Percentiles rank a stretch among this genome's conserved stretches.
phyloP scores from a whole-genome alignment of 2,888 invertebrate species.

The Corbicula japonica region DNA sequence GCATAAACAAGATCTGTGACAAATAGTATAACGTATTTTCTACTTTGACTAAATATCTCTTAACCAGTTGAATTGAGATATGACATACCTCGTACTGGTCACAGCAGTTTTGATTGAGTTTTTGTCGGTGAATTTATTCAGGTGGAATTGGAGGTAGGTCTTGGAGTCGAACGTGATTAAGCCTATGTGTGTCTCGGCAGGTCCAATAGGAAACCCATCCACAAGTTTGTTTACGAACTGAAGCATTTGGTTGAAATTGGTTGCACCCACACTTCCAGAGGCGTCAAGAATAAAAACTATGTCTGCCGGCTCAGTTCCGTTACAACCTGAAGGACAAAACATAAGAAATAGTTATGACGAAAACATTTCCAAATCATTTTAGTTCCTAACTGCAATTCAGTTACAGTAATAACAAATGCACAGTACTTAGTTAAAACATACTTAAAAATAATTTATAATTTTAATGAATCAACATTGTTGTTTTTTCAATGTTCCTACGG shows the following conservation, averaged over 20 bases:
- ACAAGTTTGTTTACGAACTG: conserved; percentile 78
- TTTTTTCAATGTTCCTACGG: no score
- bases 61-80: no score
- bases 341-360: no score
- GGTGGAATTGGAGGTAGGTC: conserved; percentile 78
- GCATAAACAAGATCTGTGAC: no score
- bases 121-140: conserved; percentile 79
- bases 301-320: conserved; percentile 74
- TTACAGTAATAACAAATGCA: no score
- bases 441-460: no score
- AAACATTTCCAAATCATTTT: no score
- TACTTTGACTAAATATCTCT: not conserved
- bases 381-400: no score
- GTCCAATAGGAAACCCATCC: conserved; percentile 74
- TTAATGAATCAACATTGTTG: no score
- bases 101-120: conserved; percentile 74
- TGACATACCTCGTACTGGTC: conserved; percentile 39
- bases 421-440: no score
- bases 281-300: conserved; percentile 82
- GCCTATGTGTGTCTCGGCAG: conserved; percentile 75
- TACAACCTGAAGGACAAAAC: conserved; percentile 60
- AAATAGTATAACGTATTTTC: not conserved
- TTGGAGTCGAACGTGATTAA: conserved; percentile 76
- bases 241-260: conserved; percentile 76
- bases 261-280: conserved; percentile 78